Evolutionary conservation across 2,797 vertebrate species (phyloP), one percentile per base, ranked within the genome.

Genomic region (Buphagus erythrorhynchus): DNA sequence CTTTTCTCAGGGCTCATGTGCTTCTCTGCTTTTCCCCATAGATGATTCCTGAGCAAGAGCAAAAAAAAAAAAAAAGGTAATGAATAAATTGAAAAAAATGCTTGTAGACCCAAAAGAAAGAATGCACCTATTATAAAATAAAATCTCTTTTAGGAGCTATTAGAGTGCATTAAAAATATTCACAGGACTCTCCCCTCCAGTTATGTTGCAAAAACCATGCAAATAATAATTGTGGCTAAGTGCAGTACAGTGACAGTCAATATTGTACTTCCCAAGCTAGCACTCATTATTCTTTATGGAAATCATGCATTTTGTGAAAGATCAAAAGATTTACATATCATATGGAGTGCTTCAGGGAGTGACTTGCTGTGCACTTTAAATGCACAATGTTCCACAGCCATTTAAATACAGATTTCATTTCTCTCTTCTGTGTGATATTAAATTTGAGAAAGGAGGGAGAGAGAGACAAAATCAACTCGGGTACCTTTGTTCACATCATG

Each of bases 241-340:
- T 97, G 92, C 96, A 95, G 96, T 91, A 95, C 96, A 88, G 46
- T 92, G 97, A 97, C 97, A 97, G 97, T 98, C 98, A 98, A 98
- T 98, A 98, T 98, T 97, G 97, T 98, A 96, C 97, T 98, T 98
- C 92, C 94, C 97, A 97, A 97, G 96, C 98, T 97, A 95, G 95
- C 87, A 96, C 92, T 98, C 97, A 96, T 97, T 98, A 98, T 98
- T 98, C 98, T 98, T 97, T 97, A 98, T 90, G 94, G 97, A 97
- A 97, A 97, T 98, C 94, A 97, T 97, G 97, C 97, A 95, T 98
- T 98, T 98, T 98, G 97, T 97, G 98, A 95, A 97, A 98, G 98
- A 98, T 98, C 97, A 98, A 98, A 98, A 98, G 98, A 98, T 98
- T 98, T 98, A 97, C 98, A 98, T 97, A 98, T 98, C 98, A 97